Percentiles rank a stretch among this genome's conserved stretches.
phyloP scores from a whole-genome alignment of 1,140 invertebrate species.

The Ips nitidus region DNA sequence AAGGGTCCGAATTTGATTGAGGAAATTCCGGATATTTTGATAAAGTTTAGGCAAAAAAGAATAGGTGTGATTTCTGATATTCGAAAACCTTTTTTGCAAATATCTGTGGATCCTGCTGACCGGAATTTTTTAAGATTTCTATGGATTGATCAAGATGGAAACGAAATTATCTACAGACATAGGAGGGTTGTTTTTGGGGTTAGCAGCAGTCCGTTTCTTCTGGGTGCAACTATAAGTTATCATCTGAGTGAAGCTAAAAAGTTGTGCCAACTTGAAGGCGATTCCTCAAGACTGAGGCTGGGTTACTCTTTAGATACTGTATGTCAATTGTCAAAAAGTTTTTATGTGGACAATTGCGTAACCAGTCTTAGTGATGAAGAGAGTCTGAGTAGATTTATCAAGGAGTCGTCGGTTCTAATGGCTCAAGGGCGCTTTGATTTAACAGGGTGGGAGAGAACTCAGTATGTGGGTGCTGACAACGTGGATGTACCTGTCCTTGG shows the following conservation, averaged over 20 bases:
- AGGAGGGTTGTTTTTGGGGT: constrained; percentile 46
- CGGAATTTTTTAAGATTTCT: constrained; percentile 49
- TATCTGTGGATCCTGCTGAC: constrained; percentile 43
- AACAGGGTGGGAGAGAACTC: constrained; percentile 30
- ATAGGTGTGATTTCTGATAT: constrained; percentile 53
- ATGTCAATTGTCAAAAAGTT: too few relatives aligned
- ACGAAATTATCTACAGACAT: constrained; percentile 28
- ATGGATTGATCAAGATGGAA: constrained; percentile 40
- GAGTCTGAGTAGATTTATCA: too few relatives aligned
- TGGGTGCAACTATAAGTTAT: too few relatives aligned
- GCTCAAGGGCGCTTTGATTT: constrained; percentile 25
- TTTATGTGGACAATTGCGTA: too few relatives aligned
- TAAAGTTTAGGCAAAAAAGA: constrained; percentile 48
- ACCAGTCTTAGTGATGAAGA: too few relatives aligned
- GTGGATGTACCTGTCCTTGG: constrained; percentile 16
- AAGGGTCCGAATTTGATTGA: constrained; percentile 52
- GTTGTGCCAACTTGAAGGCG: too few relatives aligned
- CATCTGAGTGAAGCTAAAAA: too few relatives aligned
- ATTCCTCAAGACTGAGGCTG: too few relatives aligned
- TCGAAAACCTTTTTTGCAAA: constrained; percentile 51
- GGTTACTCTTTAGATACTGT: too few relatives aligned
- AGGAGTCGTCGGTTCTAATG: constrained; percentile 21
- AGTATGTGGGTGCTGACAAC: background rate
- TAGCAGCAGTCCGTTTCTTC: constrained; percentile 47
- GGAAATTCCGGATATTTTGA: constrained; percentile 47